Evolutionary conservation across 2,888 invertebrate species (phyloP).

Genomic region (Ptychoptera contaminata): DNA sequence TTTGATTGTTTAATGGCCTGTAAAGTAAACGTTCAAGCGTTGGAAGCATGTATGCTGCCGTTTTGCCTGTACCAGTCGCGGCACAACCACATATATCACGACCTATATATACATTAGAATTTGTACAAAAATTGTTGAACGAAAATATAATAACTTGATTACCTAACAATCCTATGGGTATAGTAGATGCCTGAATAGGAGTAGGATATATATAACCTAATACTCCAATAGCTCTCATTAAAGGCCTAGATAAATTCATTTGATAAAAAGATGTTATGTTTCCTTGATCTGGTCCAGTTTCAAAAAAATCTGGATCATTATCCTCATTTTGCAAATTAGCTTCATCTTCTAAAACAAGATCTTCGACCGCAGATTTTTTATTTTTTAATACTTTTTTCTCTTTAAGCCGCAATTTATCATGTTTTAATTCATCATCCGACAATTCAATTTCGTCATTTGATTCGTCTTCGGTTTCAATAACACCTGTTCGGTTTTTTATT

Average conservation of each 20-base stretch:
- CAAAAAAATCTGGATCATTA: constrained; percentile 36
- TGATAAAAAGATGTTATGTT: constrained; percentile 67
- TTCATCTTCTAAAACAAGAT: constrained; percentile 33
- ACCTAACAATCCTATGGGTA: constrained; percentile 82
- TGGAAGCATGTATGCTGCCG: constrained; percentile 96
- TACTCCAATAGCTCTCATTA: constrained; percentile 77
- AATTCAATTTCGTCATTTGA: constrained; percentile 40
- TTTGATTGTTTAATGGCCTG: constrained; percentile 53
- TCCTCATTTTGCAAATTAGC: constrained; percentile 32
- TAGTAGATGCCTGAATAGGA: constrained; percentile 89
- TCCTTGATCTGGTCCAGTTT: constrained; percentile 49
- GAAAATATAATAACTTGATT: no score
- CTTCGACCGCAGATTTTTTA: constrained; percentile 29
- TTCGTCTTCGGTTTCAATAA: constrained; percentile 35
- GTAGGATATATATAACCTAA: constrained; percentile 90
- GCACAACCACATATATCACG: constrained; percentile 97
- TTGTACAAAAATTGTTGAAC: no score
- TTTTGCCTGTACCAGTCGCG: constrained; percentile 96
- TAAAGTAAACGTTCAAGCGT: constrained; percentile 86
- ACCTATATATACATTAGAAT: no score
- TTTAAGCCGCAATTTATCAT: constrained; percentile 51
- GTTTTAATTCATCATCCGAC: constrained; percentile 64
- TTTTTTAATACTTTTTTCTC: constrained; percentile 42
- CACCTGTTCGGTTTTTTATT: constrained; percentile 34
- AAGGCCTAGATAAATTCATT: constrained; percentile 90